These are phyloP conservation scores for Cochlearius cochlearius DNA, from an alignment of 2,113 vertebrate species.

Conservation along the genomic window DNA sequence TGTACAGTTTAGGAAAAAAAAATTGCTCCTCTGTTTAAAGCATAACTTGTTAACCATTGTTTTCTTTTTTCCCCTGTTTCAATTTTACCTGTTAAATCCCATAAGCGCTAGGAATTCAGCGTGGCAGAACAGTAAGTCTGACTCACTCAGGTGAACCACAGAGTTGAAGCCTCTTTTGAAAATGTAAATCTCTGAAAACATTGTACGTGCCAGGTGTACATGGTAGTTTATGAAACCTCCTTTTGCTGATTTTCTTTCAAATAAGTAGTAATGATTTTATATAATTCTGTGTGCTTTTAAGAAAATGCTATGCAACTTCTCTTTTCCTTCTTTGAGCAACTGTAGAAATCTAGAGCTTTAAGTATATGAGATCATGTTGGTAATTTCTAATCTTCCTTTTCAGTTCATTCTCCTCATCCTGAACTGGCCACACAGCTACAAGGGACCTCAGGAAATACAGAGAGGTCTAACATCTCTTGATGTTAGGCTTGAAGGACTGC, in stretches of 20 bases:
- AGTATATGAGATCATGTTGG: background rate
- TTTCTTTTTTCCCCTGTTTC: background rate
- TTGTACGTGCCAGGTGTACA: background rate
- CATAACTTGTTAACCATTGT: background rate
- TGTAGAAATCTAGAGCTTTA: background rate
- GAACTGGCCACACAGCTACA: background rate
- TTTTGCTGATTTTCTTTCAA: background rate
- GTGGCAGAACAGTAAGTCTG: background rate
- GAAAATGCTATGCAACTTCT: background rate
- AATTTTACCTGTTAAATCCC: background rate
- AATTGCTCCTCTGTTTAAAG: background rate
- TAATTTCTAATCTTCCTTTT: background rate
- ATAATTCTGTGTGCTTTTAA: background rate
- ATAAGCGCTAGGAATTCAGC: rapidly evolving
- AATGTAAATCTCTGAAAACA: background rate
- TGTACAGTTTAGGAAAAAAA: background rate
- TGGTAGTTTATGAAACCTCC: background rate
- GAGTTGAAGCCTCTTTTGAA: background rate
- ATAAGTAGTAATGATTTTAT: background rate
- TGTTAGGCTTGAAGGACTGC: background rate
- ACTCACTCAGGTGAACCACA: background rate
- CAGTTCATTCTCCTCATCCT: background rate
- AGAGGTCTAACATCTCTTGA: background rate
- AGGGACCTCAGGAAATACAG: background rate
- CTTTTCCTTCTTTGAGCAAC: background rate